A percentile compares a stretch with the other conserved stretches of the same genome.
Evolutionary conservation across 1,140 invertebrate genomes (phyloP).

Genomic region (Drosophila takahashii): DNA sequence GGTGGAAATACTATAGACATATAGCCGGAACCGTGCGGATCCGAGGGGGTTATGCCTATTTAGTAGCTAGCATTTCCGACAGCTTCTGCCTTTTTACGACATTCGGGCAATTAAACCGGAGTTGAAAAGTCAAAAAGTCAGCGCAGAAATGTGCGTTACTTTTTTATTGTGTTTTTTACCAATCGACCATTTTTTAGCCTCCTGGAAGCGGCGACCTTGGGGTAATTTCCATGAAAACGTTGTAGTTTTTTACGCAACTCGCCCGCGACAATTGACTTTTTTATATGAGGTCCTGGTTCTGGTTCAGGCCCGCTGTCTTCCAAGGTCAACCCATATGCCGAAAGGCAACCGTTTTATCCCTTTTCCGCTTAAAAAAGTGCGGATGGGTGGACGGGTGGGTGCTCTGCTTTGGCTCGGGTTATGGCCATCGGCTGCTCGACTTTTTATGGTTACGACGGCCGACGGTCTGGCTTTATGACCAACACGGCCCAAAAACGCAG

Average conservation of each 20-base stretch:
- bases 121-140: conserved; percentile 83
- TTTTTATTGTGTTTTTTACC: conserved; percentile 58
- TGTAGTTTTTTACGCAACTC: conserved; percentile 67
- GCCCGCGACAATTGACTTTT: conserved; percentile 64
- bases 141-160: conserved; percentile 35
- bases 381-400: conserved; percentile 13
- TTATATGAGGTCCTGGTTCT: conserved; percentile 51
- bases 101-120: conserved; percentile 60
- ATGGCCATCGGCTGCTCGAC: conserved; percentile 63
- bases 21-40: conserved; percentile 3
- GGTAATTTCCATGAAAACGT: conserved; percentile 47
- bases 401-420: conserved; percentile 64
- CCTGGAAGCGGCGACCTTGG: conserved; percentile 46
- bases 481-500: conserved; percentile 17
- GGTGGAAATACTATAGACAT: not conserved
- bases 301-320: not conserved
- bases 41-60: conserved; percentile 43
- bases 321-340: conserved; percentile 44
- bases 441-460: conserved; percentile 70
- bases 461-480: conserved; percentile 62
- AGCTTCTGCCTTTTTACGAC: conserved; percentile 63
- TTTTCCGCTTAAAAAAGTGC: conserved; percentile 75
- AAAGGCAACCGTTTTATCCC: conserved; percentile 52
- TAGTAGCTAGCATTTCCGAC: conserved; percentile 67
- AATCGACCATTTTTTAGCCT: conserved; percentile 28